Conservation (phyloP, 2,888 invertebrate genomes). For the Hoplodrina ambigua region DNA sequence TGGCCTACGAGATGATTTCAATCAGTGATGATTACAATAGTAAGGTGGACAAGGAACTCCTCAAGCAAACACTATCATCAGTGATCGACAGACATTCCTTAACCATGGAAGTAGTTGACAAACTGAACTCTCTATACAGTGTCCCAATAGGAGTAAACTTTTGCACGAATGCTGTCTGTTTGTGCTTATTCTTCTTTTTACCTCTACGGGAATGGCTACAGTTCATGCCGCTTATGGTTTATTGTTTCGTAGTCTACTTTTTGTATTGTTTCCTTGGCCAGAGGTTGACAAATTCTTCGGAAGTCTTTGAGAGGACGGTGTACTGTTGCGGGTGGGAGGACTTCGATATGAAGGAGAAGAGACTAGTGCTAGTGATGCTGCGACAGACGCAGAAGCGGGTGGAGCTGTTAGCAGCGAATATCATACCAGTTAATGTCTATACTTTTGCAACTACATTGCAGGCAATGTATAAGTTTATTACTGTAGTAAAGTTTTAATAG, state of each 20-base stretch:
- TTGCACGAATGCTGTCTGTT: conserved; percentile 78
- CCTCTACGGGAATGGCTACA: conserved; percentile 75
- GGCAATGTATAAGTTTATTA: conserved; percentile 82
- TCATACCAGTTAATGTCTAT: conserved; percentile 83
- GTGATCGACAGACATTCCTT: conserved; percentile 75
- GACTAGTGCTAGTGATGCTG: conserved; percentile 76
- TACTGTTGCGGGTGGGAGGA: conserved; percentile 86
- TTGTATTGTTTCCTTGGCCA: conserved; percentile 84
- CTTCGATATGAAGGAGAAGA: conserved; percentile 76
- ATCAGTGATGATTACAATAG: conserved; percentile 66
- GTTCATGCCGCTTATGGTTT: conserved; percentile 77
- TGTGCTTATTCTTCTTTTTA: conserved; percentile 79
- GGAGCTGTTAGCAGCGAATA: conserved; percentile 79
- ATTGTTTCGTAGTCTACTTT: conserved; percentile 81
- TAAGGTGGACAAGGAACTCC: conserved; percentile 58
- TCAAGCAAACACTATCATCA: conserved; percentile 68
- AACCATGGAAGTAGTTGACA: conserved; percentile 71
- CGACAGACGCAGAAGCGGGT: conserved; percentile 79
- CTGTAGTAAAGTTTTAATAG: conserved; percentile 78
- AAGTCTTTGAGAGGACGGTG: conserved; percentile 77
- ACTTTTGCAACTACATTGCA: conserved; percentile 83
- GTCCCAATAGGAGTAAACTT: conserved; percentile 83
- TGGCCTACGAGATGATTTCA: conserved; percentile 75
- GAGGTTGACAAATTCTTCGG: conserved; percentile 78
- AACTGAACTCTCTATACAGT: conserved; percentile 78